Evolutionary conservation across 2,888 invertebrate genomes (phyloP).

Genomic region (Minunthozetes semirufus): DNA sequence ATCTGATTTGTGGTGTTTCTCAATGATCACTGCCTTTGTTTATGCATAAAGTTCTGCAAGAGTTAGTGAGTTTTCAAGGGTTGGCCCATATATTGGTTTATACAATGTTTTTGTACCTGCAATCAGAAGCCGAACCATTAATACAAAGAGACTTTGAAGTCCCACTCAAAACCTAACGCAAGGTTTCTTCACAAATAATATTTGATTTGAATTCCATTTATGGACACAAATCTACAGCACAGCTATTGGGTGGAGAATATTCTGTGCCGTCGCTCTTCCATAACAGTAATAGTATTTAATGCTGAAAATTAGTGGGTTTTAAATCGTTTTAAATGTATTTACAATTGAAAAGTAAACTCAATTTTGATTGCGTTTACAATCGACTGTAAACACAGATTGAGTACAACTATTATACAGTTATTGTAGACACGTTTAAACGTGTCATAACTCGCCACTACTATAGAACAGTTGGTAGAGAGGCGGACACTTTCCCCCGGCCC

Average conservation of each 20-base stretch:
- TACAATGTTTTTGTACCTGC: neutral
- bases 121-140: neutral
- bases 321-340: neutral
- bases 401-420: neutral
- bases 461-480: neutral
- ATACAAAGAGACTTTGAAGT: conserved; percentile 7
- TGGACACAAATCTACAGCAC: conserved; percentile 16
- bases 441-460: neutral
- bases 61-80: neutral
- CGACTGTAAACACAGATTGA: neutral
- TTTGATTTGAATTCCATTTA: conserved; percentile 1
- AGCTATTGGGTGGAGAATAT: conserved; percentile 20
- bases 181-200: conserved; percentile 15
- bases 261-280: conserved; percentile 11
- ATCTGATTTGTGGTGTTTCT: neutral
- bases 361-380: neutral
- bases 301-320: conserved; percentile 11
- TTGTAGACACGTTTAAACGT: conserved; percentile 26
- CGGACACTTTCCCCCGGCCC: neutral
- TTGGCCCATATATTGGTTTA: conserved; percentile 4
- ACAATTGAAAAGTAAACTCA: conserved; percentile 5
- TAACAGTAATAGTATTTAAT: neutral
- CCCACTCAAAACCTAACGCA: neutral
- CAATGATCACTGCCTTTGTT: neutral
- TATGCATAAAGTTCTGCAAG: neutral